Base-by-base conservation (phyloP, 2,797 vertebrate genomes). In the Masticophis lateralis region DNA sequence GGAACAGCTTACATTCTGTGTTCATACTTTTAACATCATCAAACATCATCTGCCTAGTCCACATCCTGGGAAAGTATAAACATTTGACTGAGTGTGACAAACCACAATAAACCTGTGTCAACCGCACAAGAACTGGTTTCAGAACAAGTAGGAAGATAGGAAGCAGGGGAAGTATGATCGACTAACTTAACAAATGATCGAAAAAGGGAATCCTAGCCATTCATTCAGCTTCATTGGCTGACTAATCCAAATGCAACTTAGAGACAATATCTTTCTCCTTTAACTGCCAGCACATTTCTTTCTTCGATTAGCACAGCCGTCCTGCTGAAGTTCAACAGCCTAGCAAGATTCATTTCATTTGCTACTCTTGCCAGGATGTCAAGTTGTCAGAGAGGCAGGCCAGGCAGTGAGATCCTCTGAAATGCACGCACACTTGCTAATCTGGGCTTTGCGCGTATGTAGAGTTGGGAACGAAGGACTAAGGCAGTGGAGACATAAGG, bases 311-410 rank as follows among this genome's bases (percentile, higher is more conserved):
- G 57, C 1, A 7, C 86, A 88, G 12, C 55, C 90, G 93, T 93
- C 90, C 74, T 9, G 91, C 61, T 79, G 91, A 95, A 94, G 94
- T 56, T 83, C 87, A 88, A 60, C 94, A 94, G 91, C 91, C 7
- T 43, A 59, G 86, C 51, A 8, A 51, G 47, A 18, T 60, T 83
- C 27, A 87, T 37, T 83, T 88, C 86, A 94, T 91, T 90, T 32
- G 0, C 0, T 0, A 0, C 37, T 89, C 55, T 90, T 92, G 56
- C 87, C 92, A 61, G 56, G 79, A 93, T 0, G 1, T 87, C 74
- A 83, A 47, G 20, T 47, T 79, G 32, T 79, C 37, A 83, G 74
- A 47, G 74, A 47, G 43, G 20, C 43, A 47, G 43, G 37, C 11
- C 10, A 47, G 37, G 20, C 4, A 0, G 37, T 47, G 9, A 25